Conservation (phyloP, 2,888 invertebrate species). For the Pammene fasciana region DNA sequence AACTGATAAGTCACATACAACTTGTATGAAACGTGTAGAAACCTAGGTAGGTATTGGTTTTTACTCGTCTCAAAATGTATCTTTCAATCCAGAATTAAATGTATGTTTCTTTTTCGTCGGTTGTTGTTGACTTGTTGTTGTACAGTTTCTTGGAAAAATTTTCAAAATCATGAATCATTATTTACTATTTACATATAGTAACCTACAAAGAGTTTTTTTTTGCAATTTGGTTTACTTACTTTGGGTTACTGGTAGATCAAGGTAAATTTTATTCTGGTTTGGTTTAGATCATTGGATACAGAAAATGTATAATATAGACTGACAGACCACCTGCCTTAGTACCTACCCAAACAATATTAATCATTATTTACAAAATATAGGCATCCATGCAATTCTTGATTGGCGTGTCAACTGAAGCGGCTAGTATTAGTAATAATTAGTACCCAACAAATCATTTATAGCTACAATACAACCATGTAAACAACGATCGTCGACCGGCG, state of each 20-base stretch:
- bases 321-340: no score
- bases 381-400: slow-evolving; percentile 33
- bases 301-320: no score
- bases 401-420: slow-evolving; percentile 11
- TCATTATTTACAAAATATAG: slow-evolving; percentile 12
- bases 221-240: no score
- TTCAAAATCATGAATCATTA: neutral
- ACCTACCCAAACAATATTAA: neutral
- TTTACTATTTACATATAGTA: no score
- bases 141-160: neutral
- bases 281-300: no score
- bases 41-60: no score
- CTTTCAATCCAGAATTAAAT: neutral
- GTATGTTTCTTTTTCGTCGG: neutral
- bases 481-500: neutral
- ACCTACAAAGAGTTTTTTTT: no score
- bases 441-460: neutral
- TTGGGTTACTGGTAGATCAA: no score
- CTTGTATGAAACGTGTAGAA: no score
- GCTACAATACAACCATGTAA: neutral
- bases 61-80: slow-evolving; percentile 18
- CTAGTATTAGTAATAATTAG: neutral
- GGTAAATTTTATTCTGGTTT: no score
- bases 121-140: neutral
- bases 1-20: no score